These are phyloP conservation scores for Napeogenes sylphis DNA, from an alignment of 2,888 invertebrate genomes.

Conservation along the genomic window DNA sequence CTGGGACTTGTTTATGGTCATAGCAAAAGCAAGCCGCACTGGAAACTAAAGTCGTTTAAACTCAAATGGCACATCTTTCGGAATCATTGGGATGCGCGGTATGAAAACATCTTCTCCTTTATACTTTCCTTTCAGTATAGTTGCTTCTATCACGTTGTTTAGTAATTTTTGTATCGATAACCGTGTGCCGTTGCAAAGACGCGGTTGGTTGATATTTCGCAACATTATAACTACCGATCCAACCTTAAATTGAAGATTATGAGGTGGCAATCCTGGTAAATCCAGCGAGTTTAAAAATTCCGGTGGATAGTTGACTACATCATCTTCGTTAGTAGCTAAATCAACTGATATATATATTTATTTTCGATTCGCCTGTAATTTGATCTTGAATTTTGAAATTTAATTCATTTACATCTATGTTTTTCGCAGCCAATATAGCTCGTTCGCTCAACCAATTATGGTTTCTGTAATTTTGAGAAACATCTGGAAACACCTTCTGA, in stretches of 20 bases:
- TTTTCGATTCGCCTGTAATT: conserved; percentile 35
- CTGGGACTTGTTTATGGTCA: conserved; percentile 36
- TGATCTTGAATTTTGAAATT: conserved; percentile 36
- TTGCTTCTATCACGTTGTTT: conserved; percentile 22
- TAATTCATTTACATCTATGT: conserved; percentile 30
- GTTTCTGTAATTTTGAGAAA: conserved; percentile 32
- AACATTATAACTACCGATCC: conserved; percentile 34
- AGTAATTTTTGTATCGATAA: conserved; percentile 16
- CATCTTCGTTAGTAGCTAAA: conserved; percentile 37
- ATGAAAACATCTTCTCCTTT: conserved; percentile 38
- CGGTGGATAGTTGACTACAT: conserved; percentile 40
- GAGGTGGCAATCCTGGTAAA: conserved; percentile 38
- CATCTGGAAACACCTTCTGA: conserved; percentile 34
- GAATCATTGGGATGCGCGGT: conserved; percentile 37
- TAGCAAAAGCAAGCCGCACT: conserved; percentile 34
- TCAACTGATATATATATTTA: conserved; percentile 43
- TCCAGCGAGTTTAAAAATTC: conserved; percentile 43
- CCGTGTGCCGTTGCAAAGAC: conserved; percentile 32
- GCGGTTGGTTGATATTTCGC: conserved; percentile 35
- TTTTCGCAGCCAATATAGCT: conserved; percentile 33
- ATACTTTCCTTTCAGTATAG: conserved; percentile 34
- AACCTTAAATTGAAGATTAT: conserved; percentile 38
- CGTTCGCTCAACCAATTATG: conserved; percentile 35
- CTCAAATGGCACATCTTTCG: conserved; percentile 34
- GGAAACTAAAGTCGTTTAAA: conserved; percentile 35